These are phyloP conservation scores for Zaprionus tsacasi DNA, from an alignment of 1,140 invertebrate genomes.

Conservation along the genomic window DNA sequence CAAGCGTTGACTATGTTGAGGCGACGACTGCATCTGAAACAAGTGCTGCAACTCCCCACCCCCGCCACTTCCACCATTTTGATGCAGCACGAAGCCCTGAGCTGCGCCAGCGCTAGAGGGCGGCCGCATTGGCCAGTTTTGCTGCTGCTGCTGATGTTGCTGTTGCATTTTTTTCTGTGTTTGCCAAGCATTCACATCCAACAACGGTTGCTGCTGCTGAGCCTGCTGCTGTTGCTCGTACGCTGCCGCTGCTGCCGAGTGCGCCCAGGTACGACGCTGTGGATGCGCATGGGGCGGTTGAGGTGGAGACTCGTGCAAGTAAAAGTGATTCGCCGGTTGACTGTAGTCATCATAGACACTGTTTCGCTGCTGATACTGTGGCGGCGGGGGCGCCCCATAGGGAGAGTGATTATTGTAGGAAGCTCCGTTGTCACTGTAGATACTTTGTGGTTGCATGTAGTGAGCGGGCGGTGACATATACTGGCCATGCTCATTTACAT, in stretches of 20 bases:
- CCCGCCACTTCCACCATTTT: constrained; percentile 71
- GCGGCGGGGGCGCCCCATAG: constrained; percentile 48
- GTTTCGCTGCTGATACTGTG: constrained; percentile 86
- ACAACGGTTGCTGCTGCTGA: constrained; percentile 66
- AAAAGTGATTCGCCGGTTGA: constrained; percentile 87
- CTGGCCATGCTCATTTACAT: constrained; percentile 80
- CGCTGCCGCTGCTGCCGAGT: constrained; percentile 86
- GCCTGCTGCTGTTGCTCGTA: constrained; percentile 81
- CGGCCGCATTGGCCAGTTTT: constrained; percentile 66
- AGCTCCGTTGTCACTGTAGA: constrained; percentile 75
- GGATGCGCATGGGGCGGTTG: constrained; percentile 85
- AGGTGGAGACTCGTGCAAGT: constrained; percentile 87
- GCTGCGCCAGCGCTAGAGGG: constrained; percentile 59
- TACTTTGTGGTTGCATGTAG: constrained; percentile 75
- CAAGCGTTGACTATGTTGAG: constrained; percentile 65
- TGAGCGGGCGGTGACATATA: constrained; percentile 74
- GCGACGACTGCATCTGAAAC: constrained; percentile 82
- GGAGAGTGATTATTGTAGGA: constrained; percentile 77
- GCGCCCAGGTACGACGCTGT: constrained; percentile 90
- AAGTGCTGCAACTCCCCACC: constrained; percentile 81
- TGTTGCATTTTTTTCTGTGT: constrained; percentile 62
- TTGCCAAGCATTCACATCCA: constrained; percentile 81
- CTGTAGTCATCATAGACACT: constrained; percentile 78
- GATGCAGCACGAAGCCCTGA: constrained; percentile 79
- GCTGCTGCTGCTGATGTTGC: constrained; percentile 42